phyloP scores from a whole-genome alignment of 2,888 invertebrate species.

The Syrista parreyssii region DNA sequence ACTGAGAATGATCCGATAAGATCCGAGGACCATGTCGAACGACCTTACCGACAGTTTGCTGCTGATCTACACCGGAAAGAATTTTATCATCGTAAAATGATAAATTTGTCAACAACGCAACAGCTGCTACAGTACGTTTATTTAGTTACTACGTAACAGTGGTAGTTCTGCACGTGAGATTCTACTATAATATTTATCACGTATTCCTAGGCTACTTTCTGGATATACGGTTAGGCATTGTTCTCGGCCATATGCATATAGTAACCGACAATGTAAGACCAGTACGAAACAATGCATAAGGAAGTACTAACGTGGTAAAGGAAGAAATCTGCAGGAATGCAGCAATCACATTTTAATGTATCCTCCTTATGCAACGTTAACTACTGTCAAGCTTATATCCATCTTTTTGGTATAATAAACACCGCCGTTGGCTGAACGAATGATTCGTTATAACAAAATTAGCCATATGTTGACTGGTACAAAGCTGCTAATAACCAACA shows the following conservation, averaged over 20 bases:
- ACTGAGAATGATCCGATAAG: not conserved
- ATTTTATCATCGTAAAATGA: not conserved
- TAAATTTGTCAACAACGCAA: not conserved
- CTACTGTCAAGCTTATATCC: not conserved
- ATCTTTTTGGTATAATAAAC: not conserved
- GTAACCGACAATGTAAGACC: not conserved
- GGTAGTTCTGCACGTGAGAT: too few species aligned
- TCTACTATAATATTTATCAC: not conserved
- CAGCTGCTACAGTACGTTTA: not conserved
- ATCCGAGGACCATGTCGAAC: not conserved
- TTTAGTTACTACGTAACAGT: not conserved
- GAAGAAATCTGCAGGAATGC: not conserved
- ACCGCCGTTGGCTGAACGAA: not conserved
- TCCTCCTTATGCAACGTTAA: not conserved
- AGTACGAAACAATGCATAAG: not conserved
- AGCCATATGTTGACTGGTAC: not conserved
- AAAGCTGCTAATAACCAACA: not conserved
- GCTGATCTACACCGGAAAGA: not conserved
- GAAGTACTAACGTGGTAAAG: not conserved
- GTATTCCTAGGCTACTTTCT: not conserved
- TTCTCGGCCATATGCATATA: not conserved
- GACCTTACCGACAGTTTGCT: not conserved
- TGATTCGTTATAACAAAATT: not conserved
- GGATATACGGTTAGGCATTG: not conserved
- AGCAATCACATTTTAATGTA: not conserved